Conservation (phyloP, 2,113 vertebrate genomes). For the Australoheros scitulus region DNA sequence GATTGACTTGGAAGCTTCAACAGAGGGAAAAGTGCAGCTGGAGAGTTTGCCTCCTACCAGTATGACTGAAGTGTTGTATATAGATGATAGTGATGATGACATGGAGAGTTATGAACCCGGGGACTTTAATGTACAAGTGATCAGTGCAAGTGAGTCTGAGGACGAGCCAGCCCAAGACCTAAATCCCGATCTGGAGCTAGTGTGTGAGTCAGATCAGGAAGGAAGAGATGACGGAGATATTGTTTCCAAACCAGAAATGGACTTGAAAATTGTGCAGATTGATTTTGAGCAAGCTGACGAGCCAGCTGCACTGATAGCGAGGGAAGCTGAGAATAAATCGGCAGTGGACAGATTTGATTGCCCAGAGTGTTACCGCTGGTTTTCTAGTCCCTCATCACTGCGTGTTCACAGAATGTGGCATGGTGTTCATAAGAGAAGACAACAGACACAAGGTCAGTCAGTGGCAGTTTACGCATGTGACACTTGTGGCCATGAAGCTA, state of each 20-base stretch:
- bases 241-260: conserved; percentile 62
- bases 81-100: conserved; percentile 52
- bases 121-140: conserved; percentile 74
- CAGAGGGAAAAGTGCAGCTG: neutral
- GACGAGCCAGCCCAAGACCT: conserved; percentile 58
- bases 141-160: conserved; percentile 74
- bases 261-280: conserved; percentile 78
- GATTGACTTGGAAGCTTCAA: neutral
- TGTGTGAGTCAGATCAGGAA: conserved; percentile 79
- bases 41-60: conserved; percentile 4
- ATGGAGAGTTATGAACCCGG: conserved; percentile 60
- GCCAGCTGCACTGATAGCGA: neutral
- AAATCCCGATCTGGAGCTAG: conserved; percentile 74
- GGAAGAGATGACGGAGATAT: conserved; percentile 47
- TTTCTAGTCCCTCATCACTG: conserved; percentile 71
- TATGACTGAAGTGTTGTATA: conserved; percentile 2
- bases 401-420: conserved; percentile 80
- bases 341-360: conserved; percentile 63
- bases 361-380: conserved; percentile 76
- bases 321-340: neutral
- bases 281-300: conserved; percentile 61
- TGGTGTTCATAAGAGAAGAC: conserved; percentile 63
- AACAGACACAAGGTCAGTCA: conserved; percentile 63
- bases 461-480: conserved; percentile 54
- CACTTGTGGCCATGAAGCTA: conserved; percentile 67